Conservation (phyloP, 2,113 vertebrate genomes). For the Caloenas nicobarica region DNA sequence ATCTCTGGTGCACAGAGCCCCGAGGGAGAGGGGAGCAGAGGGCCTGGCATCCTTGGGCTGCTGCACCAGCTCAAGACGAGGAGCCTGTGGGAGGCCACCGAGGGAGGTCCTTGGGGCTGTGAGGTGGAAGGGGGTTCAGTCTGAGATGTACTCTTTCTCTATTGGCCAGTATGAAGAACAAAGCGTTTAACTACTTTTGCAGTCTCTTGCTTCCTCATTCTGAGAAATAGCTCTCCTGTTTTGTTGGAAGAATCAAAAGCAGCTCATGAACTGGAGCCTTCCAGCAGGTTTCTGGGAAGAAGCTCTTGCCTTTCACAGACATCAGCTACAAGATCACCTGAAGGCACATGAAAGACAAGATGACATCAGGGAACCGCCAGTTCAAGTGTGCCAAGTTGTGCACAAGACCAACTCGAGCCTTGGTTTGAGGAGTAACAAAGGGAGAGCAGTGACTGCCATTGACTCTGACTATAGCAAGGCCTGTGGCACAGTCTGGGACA, state of each 20-base stretch:
- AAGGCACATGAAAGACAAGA: not conserved
- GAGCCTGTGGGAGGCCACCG: fast-evolving
- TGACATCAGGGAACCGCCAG: not conserved
- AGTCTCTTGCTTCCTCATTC: not conserved
- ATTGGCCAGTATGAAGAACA: not conserved
- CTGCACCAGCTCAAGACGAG: fast-evolving
- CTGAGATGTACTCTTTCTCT: not conserved
- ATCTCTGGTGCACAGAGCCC: not conserved
- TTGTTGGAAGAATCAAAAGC: not conserved
- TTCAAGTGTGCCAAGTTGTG: not conserved
- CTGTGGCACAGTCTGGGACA: not conserved
- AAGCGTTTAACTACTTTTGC: not conserved
- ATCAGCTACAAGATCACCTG: not conserved
- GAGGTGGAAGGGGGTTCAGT: not conserved
- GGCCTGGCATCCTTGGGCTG: fast-evolving
- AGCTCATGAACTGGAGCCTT: not conserved
- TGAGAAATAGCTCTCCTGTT: not conserved
- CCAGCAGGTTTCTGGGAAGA: not conserved
- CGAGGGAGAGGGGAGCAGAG: not conserved
- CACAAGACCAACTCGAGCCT: not conserved
- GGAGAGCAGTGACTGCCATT: not conserved
- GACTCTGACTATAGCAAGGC: not conserved
- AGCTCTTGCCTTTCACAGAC: not conserved
- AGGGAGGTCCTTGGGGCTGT: not conserved
- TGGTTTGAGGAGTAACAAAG: not conserved